Percentiles rank a stretch among this genome's conserved stretches.
These are phyloP conservation scores for Hypolimnas misippus DNA, from an alignment of 2,888 invertebrate genomes.

Conservation along the genomic window DNA sequence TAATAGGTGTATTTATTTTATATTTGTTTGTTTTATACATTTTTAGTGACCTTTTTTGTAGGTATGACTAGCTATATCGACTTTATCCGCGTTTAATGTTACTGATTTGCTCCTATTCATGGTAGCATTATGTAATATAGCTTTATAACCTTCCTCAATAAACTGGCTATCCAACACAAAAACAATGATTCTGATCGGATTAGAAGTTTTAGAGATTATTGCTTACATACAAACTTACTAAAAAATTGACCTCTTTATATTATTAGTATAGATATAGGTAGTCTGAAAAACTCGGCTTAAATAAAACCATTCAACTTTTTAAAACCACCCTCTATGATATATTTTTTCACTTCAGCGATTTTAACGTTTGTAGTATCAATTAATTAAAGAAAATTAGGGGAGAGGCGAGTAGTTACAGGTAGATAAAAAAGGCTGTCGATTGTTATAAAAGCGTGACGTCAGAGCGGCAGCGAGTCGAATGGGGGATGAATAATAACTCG, in stretches of 20 bases:
- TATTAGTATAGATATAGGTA: too few relatives aligned
- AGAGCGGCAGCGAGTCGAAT: slow-evolving; percentile 43
- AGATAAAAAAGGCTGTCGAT: slow-evolving; percentile 55
- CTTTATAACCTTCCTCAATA: too few relatives aligned
- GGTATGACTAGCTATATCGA: too few relatives aligned
- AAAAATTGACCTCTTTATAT: too few relatives aligned
- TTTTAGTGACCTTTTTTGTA: neutral
- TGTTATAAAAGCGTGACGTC: slow-evolving; percentile 56
- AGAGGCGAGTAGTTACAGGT: slow-evolving; percentile 46
- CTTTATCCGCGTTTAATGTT: too few relatives aligned
- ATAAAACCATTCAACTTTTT: slow-evolving; percentile 41
- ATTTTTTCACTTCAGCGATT: slow-evolving; percentile 69
- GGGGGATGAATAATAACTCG: slow-evolving; percentile 47
- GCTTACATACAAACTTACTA: too few relatives aligned
- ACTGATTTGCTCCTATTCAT: too few relatives aligned
- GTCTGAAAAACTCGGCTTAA: too few relatives aligned
- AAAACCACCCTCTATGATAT: slow-evolving; percentile 50
- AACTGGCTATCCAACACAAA: too few relatives aligned
- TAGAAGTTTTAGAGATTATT: too few relatives aligned
- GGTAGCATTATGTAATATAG: too few relatives aligned
- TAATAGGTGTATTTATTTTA: neutral
- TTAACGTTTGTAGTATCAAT: slow-evolving; percentile 73
- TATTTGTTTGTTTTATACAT: neutral
- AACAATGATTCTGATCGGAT: too few relatives aligned
- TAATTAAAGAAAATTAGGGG: slow-evolving; percentile 65